phyloP scores from a whole-genome alignment of 2,113 vertebrate genomes.

The Epinephelus lanceolatus region DNA sequence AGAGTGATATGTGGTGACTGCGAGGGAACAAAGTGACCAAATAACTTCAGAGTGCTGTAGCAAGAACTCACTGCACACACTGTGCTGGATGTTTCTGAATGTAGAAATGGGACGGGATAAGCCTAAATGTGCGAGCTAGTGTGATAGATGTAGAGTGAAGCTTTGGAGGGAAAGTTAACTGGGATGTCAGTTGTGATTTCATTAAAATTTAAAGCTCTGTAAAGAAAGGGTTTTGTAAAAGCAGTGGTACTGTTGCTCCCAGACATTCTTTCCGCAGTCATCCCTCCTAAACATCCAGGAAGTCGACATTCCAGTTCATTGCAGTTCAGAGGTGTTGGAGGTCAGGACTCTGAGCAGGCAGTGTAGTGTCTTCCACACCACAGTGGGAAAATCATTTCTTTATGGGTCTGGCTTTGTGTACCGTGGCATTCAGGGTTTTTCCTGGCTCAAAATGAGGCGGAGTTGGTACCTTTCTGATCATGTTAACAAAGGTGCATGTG shows the following conservation, averaged over 20 bases:
- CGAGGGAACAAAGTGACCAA: background rate
- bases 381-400: background rate
- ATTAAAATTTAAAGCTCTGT: background rate
- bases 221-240: background rate
- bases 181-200: slow-evolving; percentile 27
- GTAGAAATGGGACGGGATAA: slow-evolving; percentile 5
- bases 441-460: too few relatives aligned
- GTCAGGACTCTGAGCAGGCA: background rate
- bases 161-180: background rate
- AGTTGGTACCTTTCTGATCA: too few relatives aligned
- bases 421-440: too few relatives aligned
- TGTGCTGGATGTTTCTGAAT: background rate
- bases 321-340: background rate
- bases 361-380: background rate
- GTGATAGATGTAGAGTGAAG: slow-evolving; percentile 11
- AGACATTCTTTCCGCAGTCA: background rate
- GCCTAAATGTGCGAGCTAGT: background rate
- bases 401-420: background rate
- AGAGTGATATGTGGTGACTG: slow-evolving; percentile 22
- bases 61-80: background rate
- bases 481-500: too few relatives aligned
- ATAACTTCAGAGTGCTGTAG: background rate
- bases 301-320: background rate
- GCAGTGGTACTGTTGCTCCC: background rate
- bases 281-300: background rate